Evolutionary conservation across 2,113 vertebrate species (phyloP).

Genomic region (Hydropotes inermis): DNA sequence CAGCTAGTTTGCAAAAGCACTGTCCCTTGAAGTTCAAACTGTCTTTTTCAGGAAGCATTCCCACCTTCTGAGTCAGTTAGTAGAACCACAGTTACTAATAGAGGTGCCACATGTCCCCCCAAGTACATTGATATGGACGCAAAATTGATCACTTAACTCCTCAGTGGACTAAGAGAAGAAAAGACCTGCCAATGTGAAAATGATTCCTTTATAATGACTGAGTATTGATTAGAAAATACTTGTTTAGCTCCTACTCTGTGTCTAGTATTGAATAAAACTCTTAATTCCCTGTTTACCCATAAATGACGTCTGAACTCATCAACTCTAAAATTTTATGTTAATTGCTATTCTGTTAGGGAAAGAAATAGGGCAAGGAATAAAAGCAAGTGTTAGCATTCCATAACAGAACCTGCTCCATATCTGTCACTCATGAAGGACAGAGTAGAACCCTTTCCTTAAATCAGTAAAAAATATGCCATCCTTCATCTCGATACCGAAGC

Average conservation of each 20-base stretch:
- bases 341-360: not conserved
- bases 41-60: not conserved
- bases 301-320: not conserved
- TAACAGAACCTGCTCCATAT: not conserved
- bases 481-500: not conserved
- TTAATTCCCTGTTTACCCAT: not conserved
- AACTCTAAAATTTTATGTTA: conserved; percentile 16
- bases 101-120: not conserved
- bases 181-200: not conserved
- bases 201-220: not conserved
- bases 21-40: not conserved
- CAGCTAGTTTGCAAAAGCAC: not conserved
- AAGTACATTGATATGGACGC: not conserved
- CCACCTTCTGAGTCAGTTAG: not conserved
- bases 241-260: not conserved
- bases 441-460: not conserved
- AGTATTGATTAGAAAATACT: not conserved
- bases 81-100: not conserved
- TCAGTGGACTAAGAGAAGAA: not conserved
- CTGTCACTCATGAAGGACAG: not conserved
- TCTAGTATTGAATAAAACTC: not conserved
- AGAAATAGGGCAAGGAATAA: conserved; percentile 22
- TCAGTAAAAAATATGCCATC: not conserved
- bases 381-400: not conserved
- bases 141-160: not conserved